These are phyloP conservation scores for Heliconius cydno DNA, from an alignment of 2,888 invertebrate genomes.

Conservation along the genomic window DNA sequence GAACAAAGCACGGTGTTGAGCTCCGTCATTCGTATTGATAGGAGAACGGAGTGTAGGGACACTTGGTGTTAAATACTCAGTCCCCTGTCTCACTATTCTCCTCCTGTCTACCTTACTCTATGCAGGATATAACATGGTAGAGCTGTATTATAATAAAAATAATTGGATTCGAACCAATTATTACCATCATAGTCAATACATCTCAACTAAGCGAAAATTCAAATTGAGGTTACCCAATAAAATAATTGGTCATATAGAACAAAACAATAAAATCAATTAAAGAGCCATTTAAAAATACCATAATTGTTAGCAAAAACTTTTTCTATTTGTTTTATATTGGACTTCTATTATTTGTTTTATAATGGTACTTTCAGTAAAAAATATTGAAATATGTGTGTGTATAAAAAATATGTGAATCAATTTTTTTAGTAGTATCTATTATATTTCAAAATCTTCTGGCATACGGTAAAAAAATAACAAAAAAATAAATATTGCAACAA, in stretches of 20 bases:
- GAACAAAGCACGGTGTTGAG: too few species aligned
- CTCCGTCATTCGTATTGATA: too few species aligned
- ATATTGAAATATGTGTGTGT: too few species aligned
- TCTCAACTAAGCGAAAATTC: not conserved
- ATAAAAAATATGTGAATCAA: not conserved
- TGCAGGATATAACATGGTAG: too few species aligned
- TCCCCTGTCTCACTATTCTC: too few species aligned
- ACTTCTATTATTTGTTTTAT: not conserved
- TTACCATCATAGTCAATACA: not conserved
- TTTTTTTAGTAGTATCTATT: not conserved
- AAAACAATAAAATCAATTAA: not conserved
- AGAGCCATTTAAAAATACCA: not conserved
- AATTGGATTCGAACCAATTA: not conserved
- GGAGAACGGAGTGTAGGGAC: too few species aligned
- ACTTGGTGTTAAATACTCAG: too few species aligned
- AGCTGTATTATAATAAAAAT: too few species aligned
- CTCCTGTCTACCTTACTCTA: too few species aligned
- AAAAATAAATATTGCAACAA: too few species aligned
- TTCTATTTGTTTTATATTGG: not conserved
- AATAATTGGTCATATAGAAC: not conserved
- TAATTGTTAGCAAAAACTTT: not conserved
- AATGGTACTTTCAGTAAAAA: not conserved
- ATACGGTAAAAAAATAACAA: too few species aligned
- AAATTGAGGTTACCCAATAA: not conserved
- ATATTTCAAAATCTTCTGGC: too few species aligned